Conservation (phyloP, 2,888 invertebrate species). For the Plebejus anna region DNA sequence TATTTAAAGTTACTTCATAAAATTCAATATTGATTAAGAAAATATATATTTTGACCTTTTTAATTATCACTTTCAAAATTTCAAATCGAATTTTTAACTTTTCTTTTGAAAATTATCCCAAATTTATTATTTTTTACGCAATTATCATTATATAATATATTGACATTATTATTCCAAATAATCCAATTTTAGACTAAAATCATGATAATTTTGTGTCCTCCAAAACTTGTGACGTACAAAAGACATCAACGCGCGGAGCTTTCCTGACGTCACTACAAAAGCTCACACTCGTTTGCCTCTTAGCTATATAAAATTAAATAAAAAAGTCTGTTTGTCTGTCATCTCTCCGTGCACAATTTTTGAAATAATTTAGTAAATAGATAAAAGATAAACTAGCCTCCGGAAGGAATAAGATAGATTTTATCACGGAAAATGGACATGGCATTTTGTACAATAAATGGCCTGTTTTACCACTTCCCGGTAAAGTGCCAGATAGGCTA, state of each 20-base stretch:
- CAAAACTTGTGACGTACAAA: neutral
- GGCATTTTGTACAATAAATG: too few relatives aligned
- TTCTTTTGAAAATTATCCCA: neutral
- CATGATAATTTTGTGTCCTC: neutral
- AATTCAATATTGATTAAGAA: too few relatives aligned
- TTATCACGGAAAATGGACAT: too few relatives aligned
- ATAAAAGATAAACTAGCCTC: too few relatives aligned
- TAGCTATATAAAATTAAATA: neutral
- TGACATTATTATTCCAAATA: neutral
- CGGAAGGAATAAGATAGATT: too few relatives aligned
- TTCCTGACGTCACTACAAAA: neutral
- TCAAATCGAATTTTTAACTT: neutral
- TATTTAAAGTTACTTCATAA: too few relatives aligned
- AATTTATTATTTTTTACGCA: neutral
- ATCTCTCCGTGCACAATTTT: neutral
- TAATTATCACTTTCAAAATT: too few relatives aligned
- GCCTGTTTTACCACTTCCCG: too few relatives aligned
- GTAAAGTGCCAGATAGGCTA: too few relatives aligned
- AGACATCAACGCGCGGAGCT: constrained; percentile 13
- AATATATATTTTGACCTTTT: too few relatives aligned
- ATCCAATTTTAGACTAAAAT: neutral
- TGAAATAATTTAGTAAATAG: too few relatives aligned
- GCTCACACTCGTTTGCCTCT: neutral
- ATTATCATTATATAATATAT: neutral
- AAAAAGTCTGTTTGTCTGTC: neutral